Percentiles rank a stretch among this genome's conserved stretches.
Conservation (phyloP, 2,888 invertebrate species). For the Eupelmus urozonus region DNA sequence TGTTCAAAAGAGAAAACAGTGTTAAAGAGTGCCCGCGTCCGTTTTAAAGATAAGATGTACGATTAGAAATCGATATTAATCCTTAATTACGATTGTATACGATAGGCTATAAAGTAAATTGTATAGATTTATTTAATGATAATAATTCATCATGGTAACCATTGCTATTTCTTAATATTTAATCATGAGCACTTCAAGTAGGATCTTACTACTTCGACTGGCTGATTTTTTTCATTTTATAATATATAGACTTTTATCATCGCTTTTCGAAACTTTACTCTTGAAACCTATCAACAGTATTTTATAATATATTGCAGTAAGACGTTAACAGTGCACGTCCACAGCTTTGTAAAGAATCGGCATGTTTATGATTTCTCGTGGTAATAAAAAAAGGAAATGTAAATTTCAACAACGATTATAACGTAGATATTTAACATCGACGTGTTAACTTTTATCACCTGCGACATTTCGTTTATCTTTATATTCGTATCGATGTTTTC, state of each 20-base stretch:
- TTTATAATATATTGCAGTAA: conserved; percentile 53
- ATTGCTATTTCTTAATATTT: conserved; percentile 15
- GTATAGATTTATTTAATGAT: conserved; percentile 29
- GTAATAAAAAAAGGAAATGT: conserved; percentile 38
- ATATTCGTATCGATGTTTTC: conserved; percentile 40
- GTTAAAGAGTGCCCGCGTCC: conserved; percentile 26
- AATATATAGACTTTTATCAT: conserved; percentile 24
- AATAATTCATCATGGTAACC: conserved; percentile 21
- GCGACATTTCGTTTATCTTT: conserved; percentile 42
- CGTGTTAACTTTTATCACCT: conserved; percentile 36
- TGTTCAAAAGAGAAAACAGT: no score
- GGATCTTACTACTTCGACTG: conserved; percentile 5
- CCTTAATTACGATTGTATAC: conserved; percentile 23
- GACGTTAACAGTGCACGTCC: conserved; percentile 53
- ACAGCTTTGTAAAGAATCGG: conserved; percentile 40
- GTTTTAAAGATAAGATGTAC: neutral
- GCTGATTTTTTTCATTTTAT: conserved; percentile 6
- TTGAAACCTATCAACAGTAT: conserved; percentile 55
- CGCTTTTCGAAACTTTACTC: conserved; percentile 27
- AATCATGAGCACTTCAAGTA: conserved; percentile 21
- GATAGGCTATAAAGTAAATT: conserved; percentile 43
- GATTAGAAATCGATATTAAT: conserved; percentile 13
- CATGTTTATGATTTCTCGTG: conserved; percentile 32
- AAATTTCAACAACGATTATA: conserved; percentile 55
- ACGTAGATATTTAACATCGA: conserved; percentile 52